A percentile compares a stretch with the other conserved stretches of the same genome.
phyloP scores from a whole-genome alignment of 2,888 invertebrate species.

The Tetragonisca angustula region DNA sequence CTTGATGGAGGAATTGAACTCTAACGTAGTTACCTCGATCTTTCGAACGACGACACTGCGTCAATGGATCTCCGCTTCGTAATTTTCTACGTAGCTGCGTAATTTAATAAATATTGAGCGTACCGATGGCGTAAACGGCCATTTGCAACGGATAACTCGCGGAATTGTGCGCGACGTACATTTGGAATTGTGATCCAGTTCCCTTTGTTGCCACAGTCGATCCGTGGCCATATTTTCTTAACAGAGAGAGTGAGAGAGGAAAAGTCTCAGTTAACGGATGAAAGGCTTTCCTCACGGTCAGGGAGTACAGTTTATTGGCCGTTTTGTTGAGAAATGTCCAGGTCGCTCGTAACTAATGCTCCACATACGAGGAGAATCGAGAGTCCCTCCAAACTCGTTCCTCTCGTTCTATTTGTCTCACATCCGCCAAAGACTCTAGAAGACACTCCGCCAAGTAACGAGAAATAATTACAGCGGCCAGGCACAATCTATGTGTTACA shows the following conservation, averaged over 20 bases:
- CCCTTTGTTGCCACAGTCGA: neutral
- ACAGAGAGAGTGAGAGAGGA: neutral
- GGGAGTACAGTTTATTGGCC: slow-evolving; percentile 48
- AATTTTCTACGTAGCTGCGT: neutral
- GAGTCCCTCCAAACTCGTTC: slow-evolving; percentile 40
- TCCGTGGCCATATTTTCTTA: neutral
- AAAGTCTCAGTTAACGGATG: slow-evolving; percentile 30
- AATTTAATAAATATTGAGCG: too few relatives aligned
- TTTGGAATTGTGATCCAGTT: neutral
- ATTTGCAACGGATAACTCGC: too few relatives aligned
- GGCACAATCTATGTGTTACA: neutral
- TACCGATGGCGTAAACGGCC: too few relatives aligned
- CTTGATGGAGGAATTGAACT: slow-evolving; percentile 74
- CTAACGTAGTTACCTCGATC: slow-evolving; percentile 70
- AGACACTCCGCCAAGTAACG: slow-evolving; percentile 24
- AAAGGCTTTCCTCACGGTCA: slow-evolving; percentile 51
- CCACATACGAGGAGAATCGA: slow-evolving; percentile 24
- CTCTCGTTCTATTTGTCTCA: slow-evolving; percentile 48
- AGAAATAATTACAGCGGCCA: slow-evolving; percentile 32
- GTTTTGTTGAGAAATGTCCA: slow-evolving; percentile 55
- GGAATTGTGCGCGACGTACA: too few relatives aligned
- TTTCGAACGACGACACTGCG: slow-evolving; percentile 29
- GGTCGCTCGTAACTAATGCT: slow-evolving; percentile 60
- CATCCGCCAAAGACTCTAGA: slow-evolving; percentile 16
- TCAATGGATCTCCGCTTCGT: neutral